Base-by-base conservation (phyloP, 2,113 vertebrate species). In the Cephalopholis sonnerati region DNA sequence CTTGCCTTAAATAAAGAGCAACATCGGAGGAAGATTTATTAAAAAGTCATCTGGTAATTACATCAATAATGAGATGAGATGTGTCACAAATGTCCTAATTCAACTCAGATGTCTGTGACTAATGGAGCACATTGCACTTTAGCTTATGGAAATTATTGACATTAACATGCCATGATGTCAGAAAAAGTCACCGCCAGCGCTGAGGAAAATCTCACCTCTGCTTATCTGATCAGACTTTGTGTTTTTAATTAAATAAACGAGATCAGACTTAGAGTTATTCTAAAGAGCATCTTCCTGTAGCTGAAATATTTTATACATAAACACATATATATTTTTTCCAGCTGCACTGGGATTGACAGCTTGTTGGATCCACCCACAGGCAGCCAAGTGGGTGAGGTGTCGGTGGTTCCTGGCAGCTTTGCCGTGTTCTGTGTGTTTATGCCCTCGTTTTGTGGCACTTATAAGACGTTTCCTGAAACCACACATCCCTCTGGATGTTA, bases 351-450 rank as follows among this genome's bases (percentile, higher is more conserved):
- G 50, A 63, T 32, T 55, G 66, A 71, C 68, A 72, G 20, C 10
- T 55, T 69, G 69, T 46, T 67, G 62, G 55, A 73, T 77, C 61
- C 58, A 58, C 59, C 74, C 18, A 65, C 66, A 77, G 58, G 67
- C 68, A 51, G 53, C 15, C 24, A 17, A 67, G 62, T 78, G 74
- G 51, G 53, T 39, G 53, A 83, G 54, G 67, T 65, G 67, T 77
- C 3, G 3, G 48, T 17, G 27, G 73, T 58, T 83, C 29, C 29
- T 71, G 73, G 66, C 75, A 16, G 39, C 50, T 74, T 25, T 3
- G 41, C 66, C 5, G 3, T 13, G 29, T 51, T 58, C 20, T 51
- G 24, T 68, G 18, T 65, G 39, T 77, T 53, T 9, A 39, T 63
- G 18, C 29, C 24, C 10, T 59, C 36, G 48, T 69, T 74, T 48